Evolutionary conservation across 2,113 vertebrate species (phyloP).

Genomic region (Anoura caudifer): DNA sequence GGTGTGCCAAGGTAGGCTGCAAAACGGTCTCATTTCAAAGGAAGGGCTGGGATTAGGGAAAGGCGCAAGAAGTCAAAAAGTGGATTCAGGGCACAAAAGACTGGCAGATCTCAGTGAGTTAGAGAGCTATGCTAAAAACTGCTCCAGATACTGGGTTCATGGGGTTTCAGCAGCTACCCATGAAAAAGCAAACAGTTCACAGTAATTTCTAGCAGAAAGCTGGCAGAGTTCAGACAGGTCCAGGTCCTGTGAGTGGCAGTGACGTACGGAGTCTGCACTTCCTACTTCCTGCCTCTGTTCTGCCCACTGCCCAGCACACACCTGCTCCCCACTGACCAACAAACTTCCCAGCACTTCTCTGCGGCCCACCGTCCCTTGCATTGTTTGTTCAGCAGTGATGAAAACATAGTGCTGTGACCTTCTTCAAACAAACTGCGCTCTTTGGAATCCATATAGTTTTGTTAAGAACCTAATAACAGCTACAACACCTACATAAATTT

Average conservation of each 20-base stretch:
- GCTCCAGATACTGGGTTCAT: not conserved
- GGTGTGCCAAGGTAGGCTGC: slow-evolving; percentile 1
- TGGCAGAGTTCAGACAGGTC: not conserved
- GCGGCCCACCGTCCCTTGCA: not conserved
- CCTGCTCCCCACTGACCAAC: not conserved
- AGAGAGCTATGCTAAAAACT: not conserved
- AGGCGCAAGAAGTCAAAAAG: not conserved
- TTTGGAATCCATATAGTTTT: not conserved
- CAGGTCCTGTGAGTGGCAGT: not conserved
- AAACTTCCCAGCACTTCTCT: not conserved
- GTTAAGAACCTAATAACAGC: not conserved
- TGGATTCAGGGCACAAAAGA: not conserved
- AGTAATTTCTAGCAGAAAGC: not conserved
- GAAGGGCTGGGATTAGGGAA: not conserved
- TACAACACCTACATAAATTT: not conserved
- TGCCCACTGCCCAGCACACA: not conserved
- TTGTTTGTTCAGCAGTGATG: not conserved
- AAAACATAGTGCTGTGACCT: not conserved
- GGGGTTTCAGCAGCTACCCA: not conserved
- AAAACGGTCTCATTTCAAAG: slow-evolving; percentile 17
- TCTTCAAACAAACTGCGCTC: not conserved
- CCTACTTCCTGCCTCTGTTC: not conserved
- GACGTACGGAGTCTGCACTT: not conserved
- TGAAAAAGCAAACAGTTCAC: not conserved
- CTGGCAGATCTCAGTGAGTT: not conserved